Evolutionary conservation across 1,140 invertebrate genomes (phyloP).

Genomic region (Zaprionus davidi): DNA sequence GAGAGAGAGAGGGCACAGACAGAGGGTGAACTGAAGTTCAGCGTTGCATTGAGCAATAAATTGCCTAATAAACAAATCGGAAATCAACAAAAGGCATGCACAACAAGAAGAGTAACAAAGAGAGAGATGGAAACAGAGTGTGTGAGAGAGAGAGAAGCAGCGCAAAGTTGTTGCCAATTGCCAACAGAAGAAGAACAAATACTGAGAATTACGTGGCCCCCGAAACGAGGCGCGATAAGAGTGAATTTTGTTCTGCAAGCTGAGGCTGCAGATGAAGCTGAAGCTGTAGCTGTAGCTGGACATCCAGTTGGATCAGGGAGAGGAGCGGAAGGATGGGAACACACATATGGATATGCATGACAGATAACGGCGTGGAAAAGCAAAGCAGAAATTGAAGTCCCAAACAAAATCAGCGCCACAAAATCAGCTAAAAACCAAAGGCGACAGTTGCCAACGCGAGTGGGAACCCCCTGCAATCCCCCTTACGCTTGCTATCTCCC

Average conservation of each 20-base stretch:
- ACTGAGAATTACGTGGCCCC: conserved; percentile 50
- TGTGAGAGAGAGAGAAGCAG: neutral
- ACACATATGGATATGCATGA: conserved; percentile 57
- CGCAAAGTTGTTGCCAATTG: conserved; percentile 16
- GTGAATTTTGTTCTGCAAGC: conserved; percentile 47
- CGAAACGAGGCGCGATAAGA: conserved; percentile 47
- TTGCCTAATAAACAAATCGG: conserved; percentile 44
- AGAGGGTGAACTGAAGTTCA: neutral
- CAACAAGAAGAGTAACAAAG: conserved; percentile 22
- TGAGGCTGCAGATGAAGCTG: neutral
- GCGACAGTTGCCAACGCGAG: conserved; percentile 50
- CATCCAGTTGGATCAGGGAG: neutral
- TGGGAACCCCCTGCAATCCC: neutral
- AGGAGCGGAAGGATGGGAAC: neutral
- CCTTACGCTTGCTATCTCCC: neutral
- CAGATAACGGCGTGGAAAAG: conserved; percentile 50
- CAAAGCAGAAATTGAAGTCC: conserved; percentile 48
- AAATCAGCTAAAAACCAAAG: conserved; percentile 58
- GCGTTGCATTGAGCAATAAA: conserved; percentile 32
- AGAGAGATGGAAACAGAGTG: no score
- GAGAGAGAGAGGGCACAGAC: neutral
- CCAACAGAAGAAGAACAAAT: conserved; percentile 39
- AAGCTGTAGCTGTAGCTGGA: conserved; percentile 22
- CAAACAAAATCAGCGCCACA: conserved; percentile 60
- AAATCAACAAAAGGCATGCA: conserved; percentile 35